Conservation (phyloP, 2,888 invertebrate genomes). For the Drosophila antonietae region DNA sequence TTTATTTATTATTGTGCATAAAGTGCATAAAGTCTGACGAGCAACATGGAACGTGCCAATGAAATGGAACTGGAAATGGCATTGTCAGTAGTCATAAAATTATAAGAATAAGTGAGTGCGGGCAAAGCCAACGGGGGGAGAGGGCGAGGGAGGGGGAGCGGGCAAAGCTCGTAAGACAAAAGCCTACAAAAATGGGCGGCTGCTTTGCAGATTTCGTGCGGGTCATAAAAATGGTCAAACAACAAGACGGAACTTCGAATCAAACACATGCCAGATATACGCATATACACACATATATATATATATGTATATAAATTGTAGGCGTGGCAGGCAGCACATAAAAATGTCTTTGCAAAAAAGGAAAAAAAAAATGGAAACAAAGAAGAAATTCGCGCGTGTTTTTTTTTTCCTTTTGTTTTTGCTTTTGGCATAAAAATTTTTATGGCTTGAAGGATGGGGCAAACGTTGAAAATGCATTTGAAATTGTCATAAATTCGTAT, state of each 20-base stretch:
- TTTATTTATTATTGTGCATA: slow-evolving; percentile 66
- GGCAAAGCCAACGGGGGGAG: neutral
- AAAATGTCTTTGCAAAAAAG: slow-evolving; percentile 43
- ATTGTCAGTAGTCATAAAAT: slow-evolving; percentile 60
- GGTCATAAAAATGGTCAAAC: slow-evolving; percentile 64
- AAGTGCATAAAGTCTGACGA: slow-evolving; percentile 52
- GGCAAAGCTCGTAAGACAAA: slow-evolving; percentile 52
- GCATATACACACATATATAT: neutral
- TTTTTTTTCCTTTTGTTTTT: slow-evolving; percentile 25
- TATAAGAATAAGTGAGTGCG: slow-evolving; percentile 46
- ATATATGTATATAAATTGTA: slow-evolving; percentile 13
- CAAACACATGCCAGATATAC: slow-evolving; percentile 50
- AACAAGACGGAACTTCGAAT: slow-evolving; percentile 45
- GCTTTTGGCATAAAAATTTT: slow-evolving; percentile 52
- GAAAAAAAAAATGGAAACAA: slow-evolving; percentile 32
- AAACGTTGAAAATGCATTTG: slow-evolving; percentile 63
- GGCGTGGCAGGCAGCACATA: slow-evolving; percentile 61
- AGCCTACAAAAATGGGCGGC: slow-evolving; percentile 51
- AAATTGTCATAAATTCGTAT: slow-evolving; percentile 71
- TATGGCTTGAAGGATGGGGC: slow-evolving; percentile 28
- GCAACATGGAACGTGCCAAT: slow-evolving; percentile 40
- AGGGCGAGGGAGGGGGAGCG: neutral
- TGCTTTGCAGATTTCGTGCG: slow-evolving; percentile 47
- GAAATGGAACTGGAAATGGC: slow-evolving; percentile 44
- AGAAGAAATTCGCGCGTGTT: slow-evolving; percentile 50